Evolutionary conservation across 37 sponge, comb jelly and placozoan genomes (phyloP).

Genomic region (Cladorhizidae sp.): DNA sequence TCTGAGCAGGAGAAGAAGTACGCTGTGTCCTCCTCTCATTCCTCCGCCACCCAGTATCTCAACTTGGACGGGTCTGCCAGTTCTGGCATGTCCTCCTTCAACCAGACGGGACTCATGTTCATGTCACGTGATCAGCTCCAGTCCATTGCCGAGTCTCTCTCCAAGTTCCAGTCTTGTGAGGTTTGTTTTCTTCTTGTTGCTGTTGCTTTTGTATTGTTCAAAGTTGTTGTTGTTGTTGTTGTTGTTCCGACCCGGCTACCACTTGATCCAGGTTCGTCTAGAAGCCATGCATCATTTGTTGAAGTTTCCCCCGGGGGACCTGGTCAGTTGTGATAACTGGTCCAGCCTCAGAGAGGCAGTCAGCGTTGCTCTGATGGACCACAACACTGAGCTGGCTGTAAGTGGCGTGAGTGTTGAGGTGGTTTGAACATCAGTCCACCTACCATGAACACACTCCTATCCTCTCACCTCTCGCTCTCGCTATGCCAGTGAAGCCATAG

Average conservation of each 20-base stretch:
- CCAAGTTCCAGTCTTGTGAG: neutral
- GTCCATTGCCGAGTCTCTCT: conserved; percentile 42
- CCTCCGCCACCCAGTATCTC: conserved; percentile 73
- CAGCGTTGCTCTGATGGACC: conserved; percentile 47
- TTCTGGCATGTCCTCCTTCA: conserved; percentile 56
- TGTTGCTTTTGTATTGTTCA: neutral
- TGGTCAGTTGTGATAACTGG: conserved; percentile 68
- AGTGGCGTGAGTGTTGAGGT: neutral
- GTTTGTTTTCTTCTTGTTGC: neutral
- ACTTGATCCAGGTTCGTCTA: conserved; percentile 41
- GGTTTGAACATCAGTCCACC: too few species aligned
- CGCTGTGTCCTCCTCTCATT: conserved; percentile 24
- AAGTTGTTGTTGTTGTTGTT: neutral
- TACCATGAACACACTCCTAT: too few species aligned
- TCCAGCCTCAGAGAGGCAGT: conserved; percentile 44
- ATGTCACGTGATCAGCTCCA: conserved; percentile 66
- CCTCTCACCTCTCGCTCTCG: too few species aligned
- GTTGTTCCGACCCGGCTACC: neutral
- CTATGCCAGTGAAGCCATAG: too few species aligned
- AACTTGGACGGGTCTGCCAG: conserved; percentile 61
- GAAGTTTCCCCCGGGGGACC: conserved; percentile 72
- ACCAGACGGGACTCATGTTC: conserved; percentile 77
- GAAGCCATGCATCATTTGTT: conserved; percentile 57
- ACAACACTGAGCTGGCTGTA: conserved; percentile 43
- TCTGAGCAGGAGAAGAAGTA: conserved; percentile 8